phyloP scores from a whole-genome alignment of 2,797 vertebrate species.

The Anguilla megastoma region DNA sequence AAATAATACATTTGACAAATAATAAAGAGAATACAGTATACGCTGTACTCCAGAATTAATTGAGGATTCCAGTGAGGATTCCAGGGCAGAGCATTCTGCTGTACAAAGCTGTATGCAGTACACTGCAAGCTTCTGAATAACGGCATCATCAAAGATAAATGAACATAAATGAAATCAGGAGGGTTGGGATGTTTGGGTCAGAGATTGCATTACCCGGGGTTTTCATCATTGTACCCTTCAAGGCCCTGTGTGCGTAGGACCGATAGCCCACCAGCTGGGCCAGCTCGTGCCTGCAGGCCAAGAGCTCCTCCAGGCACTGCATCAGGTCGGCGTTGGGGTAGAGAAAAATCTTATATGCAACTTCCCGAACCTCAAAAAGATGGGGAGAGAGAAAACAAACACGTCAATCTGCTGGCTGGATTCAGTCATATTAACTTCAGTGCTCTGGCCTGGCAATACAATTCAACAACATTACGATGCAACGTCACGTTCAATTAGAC shows the following conservation, averaged over 20 bases:
- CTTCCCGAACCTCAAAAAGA: slow-evolving; percentile 84
- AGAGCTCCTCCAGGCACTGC: slow-evolving; percentile 82
- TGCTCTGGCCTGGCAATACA: not conserved
- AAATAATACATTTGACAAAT: no score
- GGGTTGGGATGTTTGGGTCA: not conserved
- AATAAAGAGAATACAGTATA: no score
- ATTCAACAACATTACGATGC: not conserved
- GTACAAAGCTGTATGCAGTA: no score
- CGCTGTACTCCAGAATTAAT: no score
- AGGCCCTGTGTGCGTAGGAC: slow-evolving; percentile 87
- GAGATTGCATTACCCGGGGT: slow-evolving; percentile 79
- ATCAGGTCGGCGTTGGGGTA: slow-evolving; percentile 82
- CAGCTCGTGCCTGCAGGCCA: slow-evolving; percentile 81
- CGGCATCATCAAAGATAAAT: no score
- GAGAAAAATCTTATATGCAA: slow-evolving; percentile 92
- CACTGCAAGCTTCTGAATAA: no score
- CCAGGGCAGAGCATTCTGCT: no score
- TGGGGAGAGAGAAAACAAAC: not conserved
- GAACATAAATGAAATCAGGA: no score
- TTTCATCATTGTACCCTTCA: slow-evolving; percentile 93
- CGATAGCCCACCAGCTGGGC: slow-evolving; percentile 89
- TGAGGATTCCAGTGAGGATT: no score
- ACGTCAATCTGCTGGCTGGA: not conserved
- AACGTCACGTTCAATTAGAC: not conserved
- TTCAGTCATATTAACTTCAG: not conserved